A percentile compares a stretch with the other conserved stretches of the same genome.
phyloP scores from a whole-genome alignment of 2,797 vertebrate species.

The Coilia nasus region DNA sequence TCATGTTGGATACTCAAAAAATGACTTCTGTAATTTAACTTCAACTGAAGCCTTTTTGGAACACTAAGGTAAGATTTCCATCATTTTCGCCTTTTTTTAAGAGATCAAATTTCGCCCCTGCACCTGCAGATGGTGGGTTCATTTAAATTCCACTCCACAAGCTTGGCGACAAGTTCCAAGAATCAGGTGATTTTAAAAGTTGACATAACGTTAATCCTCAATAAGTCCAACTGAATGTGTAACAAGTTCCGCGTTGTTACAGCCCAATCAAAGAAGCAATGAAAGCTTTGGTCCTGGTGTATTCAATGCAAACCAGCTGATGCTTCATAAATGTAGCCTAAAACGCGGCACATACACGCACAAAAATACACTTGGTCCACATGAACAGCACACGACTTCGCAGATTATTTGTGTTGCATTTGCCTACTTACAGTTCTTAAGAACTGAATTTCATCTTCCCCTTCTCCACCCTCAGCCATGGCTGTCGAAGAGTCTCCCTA shows the following conservation, averaged over 20 bases:
- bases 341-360: constrained; percentile 9
- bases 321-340: neutral
- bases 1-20: neutral
- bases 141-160: constrained; percentile 56
- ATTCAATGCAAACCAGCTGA: neutral
- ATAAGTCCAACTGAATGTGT: constrained; percentile 15
- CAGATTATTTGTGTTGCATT: constrained; percentile 25
- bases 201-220: constrained; percentile 13
- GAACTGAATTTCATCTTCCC: constrained; percentile 98
- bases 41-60: neutral
- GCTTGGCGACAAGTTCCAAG: constrained; percentile 57
- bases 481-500: constrained; percentile 87
- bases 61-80: neutral
- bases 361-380: constrained; percentile 27
- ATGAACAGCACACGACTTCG: neutral
- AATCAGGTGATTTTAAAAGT: constrained; percentile 33
- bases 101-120: constrained; percentile 51
- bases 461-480: constrained; percentile 97
- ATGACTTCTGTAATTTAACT: neutral
- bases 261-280: constrained; percentile 2
- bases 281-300: neutral
- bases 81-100: neutral
- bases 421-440: constrained; percentile 93
- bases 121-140: constrained; percentile 62
- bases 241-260: constrained; percentile 16